Conservation (phyloP, 2,113 vertebrate genomes). For the Brachypteracias leptosomus region DNA sequence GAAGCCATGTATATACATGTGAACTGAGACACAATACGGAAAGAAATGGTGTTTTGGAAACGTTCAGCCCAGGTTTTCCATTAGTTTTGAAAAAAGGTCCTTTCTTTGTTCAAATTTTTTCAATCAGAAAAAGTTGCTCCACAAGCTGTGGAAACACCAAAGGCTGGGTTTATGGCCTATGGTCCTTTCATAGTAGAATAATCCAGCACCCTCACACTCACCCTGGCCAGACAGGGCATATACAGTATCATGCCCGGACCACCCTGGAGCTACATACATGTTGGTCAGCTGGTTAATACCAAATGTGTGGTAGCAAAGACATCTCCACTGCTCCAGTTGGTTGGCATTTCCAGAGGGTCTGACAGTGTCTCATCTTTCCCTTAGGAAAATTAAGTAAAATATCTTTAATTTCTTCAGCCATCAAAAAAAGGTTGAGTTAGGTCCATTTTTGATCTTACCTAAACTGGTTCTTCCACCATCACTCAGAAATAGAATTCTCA, state of each 20-base stretch:
- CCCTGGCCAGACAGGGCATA: neutral
- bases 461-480: neutral
- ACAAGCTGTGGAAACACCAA: neutral
- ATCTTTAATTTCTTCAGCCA: neutral
- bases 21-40: neutral
- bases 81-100: neutral
- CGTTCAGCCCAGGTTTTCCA: neutral
- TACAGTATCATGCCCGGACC: accelerated
- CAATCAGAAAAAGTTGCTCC: neutral
- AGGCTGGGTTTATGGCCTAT: neutral
- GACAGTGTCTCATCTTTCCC: neutral
- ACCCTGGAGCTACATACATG: neutral
- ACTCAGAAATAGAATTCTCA: neutral
- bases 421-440: neutral
- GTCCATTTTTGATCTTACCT: neutral
- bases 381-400: neutral
- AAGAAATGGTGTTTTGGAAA: neutral
- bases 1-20: neutral
- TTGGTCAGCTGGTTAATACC: neutral
- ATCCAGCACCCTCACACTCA: neutral
- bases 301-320: neutral
- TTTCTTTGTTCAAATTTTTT: neutral
- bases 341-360: neutral
- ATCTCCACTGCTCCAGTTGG: accelerated
- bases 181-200: neutral